A percentile compares a stretch with the other conserved stretches of the same genome.
These are phyloP conservation scores for Hylyphantes graminicola DNA, from an alignment of 1,140 invertebrate genomes.

Conservation along the genomic window DNA sequence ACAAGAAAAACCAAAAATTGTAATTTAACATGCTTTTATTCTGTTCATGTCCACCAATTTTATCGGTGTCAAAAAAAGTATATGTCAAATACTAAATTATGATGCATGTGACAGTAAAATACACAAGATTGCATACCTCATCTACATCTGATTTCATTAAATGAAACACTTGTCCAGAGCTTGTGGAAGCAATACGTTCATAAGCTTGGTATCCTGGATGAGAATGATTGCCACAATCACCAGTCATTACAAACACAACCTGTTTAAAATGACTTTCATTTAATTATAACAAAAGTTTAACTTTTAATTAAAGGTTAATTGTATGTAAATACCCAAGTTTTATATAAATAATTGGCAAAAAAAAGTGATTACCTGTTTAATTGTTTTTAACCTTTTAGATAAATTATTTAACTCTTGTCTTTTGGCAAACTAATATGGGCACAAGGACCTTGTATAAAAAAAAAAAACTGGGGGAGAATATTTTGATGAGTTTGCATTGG, in stretches of 20 bases:
- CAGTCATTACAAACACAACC: slow-evolving; percentile 82
- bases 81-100: too few species aligned
- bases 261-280: slow-evolving; percentile 64
- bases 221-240: slow-evolving; percentile 76
- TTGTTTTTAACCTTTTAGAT: neutral
- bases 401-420: too few species aligned
- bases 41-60: too few species aligned
- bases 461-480: too few species aligned
- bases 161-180: slow-evolving; percentile 80
- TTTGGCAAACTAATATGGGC: too few species aligned
- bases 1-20: neutral
- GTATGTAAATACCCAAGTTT: too few species aligned
- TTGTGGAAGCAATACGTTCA: slow-evolving; percentile 78
- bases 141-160: slow-evolving; percentile 79
- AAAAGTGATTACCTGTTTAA: neutral
- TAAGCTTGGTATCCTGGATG: slow-evolving; percentile 75
- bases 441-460: too few species aligned
- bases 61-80: too few species aligned
- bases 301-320: too few species aligned
- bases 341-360: neutral
- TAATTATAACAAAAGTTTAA: neutral
- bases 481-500: too few species aligned
- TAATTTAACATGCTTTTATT: too few species aligned
- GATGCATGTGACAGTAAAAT: neutral
- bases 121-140: slow-evolving; percentile 69